Conservation (phyloP, 2,888 invertebrate species). For the Pomacea canaliculata region DNA sequence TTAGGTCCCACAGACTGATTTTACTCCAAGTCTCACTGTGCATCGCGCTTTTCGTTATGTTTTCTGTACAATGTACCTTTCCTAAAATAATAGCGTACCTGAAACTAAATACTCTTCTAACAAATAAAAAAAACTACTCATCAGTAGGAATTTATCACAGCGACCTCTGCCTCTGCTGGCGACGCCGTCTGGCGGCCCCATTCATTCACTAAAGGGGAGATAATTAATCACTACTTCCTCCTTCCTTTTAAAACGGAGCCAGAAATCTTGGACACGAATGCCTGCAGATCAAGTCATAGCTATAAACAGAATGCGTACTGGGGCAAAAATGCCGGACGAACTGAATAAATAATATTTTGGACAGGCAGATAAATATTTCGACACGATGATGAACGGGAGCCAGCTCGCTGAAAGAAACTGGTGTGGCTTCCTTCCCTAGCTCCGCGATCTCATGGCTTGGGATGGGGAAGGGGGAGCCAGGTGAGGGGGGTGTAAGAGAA, state of each 20-base stretch:
- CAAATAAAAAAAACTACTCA: slow-evolving; percentile 8
- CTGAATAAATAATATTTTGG: slow-evolving; percentile 28
- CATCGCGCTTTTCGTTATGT: too few relatives aligned
- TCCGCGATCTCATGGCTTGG: not conserved
- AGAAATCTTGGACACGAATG: slow-evolving; percentile 1
- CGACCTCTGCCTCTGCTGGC: slow-evolving; percentile 22
- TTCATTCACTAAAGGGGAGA: slow-evolving; percentile 23
- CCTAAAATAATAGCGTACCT: slow-evolving; percentile 3
- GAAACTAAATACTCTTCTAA: not conserved
- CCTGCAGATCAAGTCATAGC: not conserved
- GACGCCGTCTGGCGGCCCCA: slow-evolving; percentile 23
- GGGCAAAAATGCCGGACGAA: slow-evolving; percentile 15
- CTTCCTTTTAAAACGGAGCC: slow-evolving; percentile 3
- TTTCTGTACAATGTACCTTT: not conserved
- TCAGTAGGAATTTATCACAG: slow-evolving; percentile 21
- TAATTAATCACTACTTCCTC: slow-evolving; percentile 27
- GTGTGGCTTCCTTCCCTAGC: not conserved
- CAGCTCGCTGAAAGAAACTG: slow-evolving; percentile 1
- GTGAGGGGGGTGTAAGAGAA: not conserved
- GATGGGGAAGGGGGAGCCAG: not conserved
- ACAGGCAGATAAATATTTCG: slow-evolving; percentile 27
- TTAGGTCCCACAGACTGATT: too few relatives aligned
- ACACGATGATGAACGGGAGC: slow-evolving; percentile 21
- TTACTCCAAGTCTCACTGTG: not conserved
- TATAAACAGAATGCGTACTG: slow-evolving; percentile 11